Evolutionary conservation across 2,113 vertebrate species (phyloP), one percentile per base, ranked within the genome.

Genomic region (Nothobranchius furzeri): DNA sequence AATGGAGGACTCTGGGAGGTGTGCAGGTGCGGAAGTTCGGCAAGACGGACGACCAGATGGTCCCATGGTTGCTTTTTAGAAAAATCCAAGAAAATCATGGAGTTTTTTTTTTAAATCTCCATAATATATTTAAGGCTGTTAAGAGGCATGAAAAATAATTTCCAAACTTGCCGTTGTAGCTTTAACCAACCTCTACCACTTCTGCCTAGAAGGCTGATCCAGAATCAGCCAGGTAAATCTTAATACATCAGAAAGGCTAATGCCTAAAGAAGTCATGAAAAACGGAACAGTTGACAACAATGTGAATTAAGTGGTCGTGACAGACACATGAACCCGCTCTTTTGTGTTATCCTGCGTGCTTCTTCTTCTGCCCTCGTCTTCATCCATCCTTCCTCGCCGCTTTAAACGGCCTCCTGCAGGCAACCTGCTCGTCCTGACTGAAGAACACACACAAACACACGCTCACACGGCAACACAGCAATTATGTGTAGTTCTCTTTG

Each of bases 361-460:
- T 60, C 67, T 47, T 59, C 30, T 24, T 15, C 43, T 47, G 73
- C 65, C 69, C 76, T 70, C 56, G 64, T 76, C 63, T 70, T 88
- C 83, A 83, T 79, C 80, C 76, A 70, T 79, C 79, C 76, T 73
- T 80, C 74, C 76, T 57, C 66, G 24, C 25, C 24, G 61, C 78
- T 81, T 73, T 82, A 87, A 87, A 87, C 78, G 75, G 71, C 58
- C 69, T 86, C 84, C 82, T 78, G 48, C 60, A 88, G 78, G 84
- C 80, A 68, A 75, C 73, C 47, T 46, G 40, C 76, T 82, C 50
- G 24, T n/a, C 76, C 60, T 14, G 42, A 84, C 52, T 70, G 63
- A 65, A 66, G 36, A 67, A 78, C 17, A 85, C 73, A 80, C 82
- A 75, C 82, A 61, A 47, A 72, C 37, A 50, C 58, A 12, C 62